Percentiles rank a stretch among this genome's conserved stretches.
phyloP scores from a whole-genome alignment of 2,888 invertebrate species.

The Ichneumoninae sp. region DNA sequence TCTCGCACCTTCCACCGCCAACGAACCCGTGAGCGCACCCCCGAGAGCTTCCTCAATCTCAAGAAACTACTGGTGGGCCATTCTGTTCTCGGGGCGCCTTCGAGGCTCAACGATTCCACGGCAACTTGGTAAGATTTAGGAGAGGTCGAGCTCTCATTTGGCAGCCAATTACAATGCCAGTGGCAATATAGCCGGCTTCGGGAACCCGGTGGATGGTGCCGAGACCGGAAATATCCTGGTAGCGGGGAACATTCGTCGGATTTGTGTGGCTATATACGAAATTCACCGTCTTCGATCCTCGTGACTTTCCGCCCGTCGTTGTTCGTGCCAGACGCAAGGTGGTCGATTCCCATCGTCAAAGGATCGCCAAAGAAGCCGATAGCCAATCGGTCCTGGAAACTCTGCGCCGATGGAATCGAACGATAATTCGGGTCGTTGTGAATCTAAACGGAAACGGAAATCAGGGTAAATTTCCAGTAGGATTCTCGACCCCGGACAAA shows the following conservation, averaged over 20 bases:
- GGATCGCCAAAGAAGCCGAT: neutral
- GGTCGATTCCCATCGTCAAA: slow-evolving; percentile 11
- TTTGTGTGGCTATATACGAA: slow-evolving; percentile 18
- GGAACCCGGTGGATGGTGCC: neutral
- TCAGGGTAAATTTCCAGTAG: neutral
- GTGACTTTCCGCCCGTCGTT: slow-evolving; percentile 5
- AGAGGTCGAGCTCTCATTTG: slow-evolving; percentile 79
- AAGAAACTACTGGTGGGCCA: slow-evolving; percentile 48
- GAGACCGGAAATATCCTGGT: slow-evolving; percentile 35
- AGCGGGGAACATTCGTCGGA: slow-evolving; percentile 25
- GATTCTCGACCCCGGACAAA: neutral
- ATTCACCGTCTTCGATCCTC: slow-evolving; percentile 5
- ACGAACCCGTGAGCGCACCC: slow-evolving; percentile 32
- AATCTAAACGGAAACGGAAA: neutral
- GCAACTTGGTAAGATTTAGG: slow-evolving; percentile 78
- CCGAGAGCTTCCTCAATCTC: slow-evolving; percentile 60
- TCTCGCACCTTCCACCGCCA: slow-evolving; percentile 19
- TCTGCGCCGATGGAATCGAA: neutral
- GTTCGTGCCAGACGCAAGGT: slow-evolving; percentile 10
- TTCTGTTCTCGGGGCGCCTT: slow-evolving; percentile 65
- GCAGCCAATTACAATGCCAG: slow-evolving; percentile 80
- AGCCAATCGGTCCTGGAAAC: neutral
- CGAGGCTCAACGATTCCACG: slow-evolving; percentile 60
- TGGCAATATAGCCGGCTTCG: slow-evolving; percentile 28
- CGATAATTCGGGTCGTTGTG: neutral